Evolutionary conservation across 2,113 vertebrate genomes (phyloP).

Genomic region (Phrynocephalus versicolor): DNA sequence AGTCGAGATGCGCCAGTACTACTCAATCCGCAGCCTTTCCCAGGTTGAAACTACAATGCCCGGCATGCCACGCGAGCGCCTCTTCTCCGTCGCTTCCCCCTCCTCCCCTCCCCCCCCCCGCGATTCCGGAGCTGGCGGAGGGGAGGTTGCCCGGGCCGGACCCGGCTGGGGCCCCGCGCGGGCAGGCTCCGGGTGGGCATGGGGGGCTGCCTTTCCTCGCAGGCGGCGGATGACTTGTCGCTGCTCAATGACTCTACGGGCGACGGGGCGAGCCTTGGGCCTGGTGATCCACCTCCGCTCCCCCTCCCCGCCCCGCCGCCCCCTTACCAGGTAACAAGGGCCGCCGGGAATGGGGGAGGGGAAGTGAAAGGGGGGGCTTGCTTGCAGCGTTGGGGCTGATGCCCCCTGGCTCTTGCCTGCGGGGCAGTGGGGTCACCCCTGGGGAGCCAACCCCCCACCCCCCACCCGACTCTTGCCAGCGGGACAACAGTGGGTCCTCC

Average conservation of each 20-base stretch:
- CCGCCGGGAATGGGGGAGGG: not conserved
- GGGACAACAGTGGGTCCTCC: too few species aligned
- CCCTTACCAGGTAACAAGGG: slow-evolving; percentile 75
- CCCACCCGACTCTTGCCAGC: too few species aligned
- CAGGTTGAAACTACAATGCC: slow-evolving; percentile 48
- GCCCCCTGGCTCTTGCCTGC: too few species aligned
- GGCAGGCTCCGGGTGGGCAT: slow-evolving; percentile 53
- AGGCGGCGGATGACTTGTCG: slow-evolving; percentile 82
- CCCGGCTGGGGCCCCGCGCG: slow-evolving; percentile 13
- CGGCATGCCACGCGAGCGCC: not conserved
- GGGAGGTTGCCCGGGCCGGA: slow-evolving; percentile 2
- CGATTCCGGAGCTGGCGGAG: not conserved
- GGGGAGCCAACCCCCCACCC: too few species aligned
- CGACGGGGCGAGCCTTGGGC: slow-evolving; percentile 78
- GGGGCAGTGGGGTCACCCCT: too few species aligned
- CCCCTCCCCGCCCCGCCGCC: slow-evolving; percentile 66
- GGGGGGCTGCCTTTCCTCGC: slow-evolving; percentile 85
- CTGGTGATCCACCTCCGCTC: slow-evolving; percentile 74
- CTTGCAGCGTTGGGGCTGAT: too few species aligned
- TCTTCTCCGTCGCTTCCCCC: not conserved
- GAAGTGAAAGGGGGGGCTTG: not conserved
- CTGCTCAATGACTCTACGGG: slow-evolving; percentile 80
- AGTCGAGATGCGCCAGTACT: rapidly evolving
- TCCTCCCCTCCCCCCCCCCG: not conserved
- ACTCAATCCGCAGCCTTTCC: not conserved